These are phyloP conservation scores for Mercenaria mercenaria DNA, from an alignment of 1,140 invertebrate species.

Conservation along the genomic window DNA sequence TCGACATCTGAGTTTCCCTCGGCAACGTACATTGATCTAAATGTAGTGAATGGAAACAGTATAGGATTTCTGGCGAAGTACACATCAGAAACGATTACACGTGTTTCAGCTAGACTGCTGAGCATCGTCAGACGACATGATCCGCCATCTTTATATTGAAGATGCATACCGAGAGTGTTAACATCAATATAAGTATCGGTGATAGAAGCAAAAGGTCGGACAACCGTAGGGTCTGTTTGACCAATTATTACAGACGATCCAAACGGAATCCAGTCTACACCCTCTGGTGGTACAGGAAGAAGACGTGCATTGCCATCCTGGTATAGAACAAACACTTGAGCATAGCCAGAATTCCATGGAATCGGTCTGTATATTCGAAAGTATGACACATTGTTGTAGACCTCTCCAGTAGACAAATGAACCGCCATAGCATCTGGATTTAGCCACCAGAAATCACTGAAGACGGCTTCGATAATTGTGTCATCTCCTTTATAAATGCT, in stretches of 20 bases:
- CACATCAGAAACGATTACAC: constrained; percentile 53
- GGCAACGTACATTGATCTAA: constrained; percentile 76
- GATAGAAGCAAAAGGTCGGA: constrained; percentile 68
- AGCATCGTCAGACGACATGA: constrained; percentile 41
- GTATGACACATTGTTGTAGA: constrained; percentile 65
- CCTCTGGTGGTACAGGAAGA: constrained; percentile 65
- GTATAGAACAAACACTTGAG: constrained; percentile 72
- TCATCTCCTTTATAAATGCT: constrained; percentile 64
- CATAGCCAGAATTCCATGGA: constrained; percentile 62
- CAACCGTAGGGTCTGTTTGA: constrained; percentile 58
- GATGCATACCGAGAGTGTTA: constrained; percentile 43
- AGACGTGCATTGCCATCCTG: constrained; percentile 72
- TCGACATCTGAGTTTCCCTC: constrained; percentile 78
- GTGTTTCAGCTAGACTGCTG: constrained; percentile 60
- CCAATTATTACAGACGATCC: constrained; percentile 74
- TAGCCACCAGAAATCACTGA: constrained; percentile 73
- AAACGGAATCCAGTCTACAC: constrained; percentile 73
- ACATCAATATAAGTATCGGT: constrained; percentile 58
- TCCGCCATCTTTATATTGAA: constrained; percentile 69
- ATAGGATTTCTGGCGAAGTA: constrained; percentile 54
- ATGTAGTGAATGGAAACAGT: constrained; percentile 71
- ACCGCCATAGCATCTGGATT: constrained; percentile 69
- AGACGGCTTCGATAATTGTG: constrained; percentile 66
- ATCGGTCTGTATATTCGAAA: constrained; percentile 66
- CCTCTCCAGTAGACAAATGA: constrained; percentile 28